These are phyloP conservation scores for Dorcus hopei DNA, from an alignment of 2,888 invertebrate species.

Conservation along the genomic window DNA sequence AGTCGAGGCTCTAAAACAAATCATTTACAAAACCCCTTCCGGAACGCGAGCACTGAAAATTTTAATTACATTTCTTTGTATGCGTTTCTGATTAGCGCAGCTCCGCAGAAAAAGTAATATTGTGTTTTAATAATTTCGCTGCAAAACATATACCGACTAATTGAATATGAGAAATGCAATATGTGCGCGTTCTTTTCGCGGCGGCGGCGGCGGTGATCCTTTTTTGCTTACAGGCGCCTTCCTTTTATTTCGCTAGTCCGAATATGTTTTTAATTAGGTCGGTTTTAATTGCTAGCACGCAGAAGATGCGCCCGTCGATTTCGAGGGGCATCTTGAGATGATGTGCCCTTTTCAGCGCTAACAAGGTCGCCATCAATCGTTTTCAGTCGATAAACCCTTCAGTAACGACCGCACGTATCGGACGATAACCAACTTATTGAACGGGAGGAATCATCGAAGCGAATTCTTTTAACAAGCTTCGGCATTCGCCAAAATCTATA, in stretches of 20 bases:
- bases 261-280: slow-evolving; percentile 2
- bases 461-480: not conserved
- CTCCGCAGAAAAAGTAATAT: slow-evolving; percentile 2
- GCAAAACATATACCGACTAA: not conserved
- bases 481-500: not conserved
- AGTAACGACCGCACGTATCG: not conserved
- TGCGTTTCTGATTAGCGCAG: slow-evolving; percentile 2
- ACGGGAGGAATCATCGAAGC: not conserved
- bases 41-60: not conserved
- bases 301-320: too few species aligned
- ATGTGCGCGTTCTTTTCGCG: not conserved
- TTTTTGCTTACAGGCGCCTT: too few species aligned
- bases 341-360: not conserved
- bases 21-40: not conserved
- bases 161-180: slow-evolving; percentile 3
- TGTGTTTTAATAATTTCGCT: not conserved
- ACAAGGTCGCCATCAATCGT: slow-evolving; percentile 1
- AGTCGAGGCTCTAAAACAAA: not conserved
- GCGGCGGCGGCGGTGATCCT: too few species aligned
- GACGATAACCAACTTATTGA: not conserved
- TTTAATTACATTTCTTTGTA: slow-evolving; percentile 1
- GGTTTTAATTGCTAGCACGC: not conserved
- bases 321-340: not conserved
- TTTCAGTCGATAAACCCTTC: slow-evolving; percentile 1
- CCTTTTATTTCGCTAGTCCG: too few species aligned